Conservation (phyloP, 2,797 vertebrate genomes). For the Scleropages formosus region DNA sequence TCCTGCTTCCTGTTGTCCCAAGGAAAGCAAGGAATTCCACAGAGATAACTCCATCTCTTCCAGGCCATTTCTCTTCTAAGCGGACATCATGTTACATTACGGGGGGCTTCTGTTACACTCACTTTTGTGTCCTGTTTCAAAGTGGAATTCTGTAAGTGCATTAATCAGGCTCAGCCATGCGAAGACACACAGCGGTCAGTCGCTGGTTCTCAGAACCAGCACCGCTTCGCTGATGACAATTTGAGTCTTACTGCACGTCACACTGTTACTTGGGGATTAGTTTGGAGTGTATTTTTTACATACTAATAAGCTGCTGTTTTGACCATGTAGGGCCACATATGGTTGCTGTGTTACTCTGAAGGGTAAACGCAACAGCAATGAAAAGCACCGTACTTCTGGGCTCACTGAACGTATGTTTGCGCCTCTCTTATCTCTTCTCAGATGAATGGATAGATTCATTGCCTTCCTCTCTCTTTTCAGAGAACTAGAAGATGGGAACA, state of each 20-base stretch:
- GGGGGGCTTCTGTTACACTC: conserved; percentile 20
- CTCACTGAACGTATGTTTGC: background rate
- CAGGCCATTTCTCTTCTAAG: conserved; percentile 22
- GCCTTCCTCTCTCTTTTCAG: background rate
- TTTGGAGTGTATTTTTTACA: conserved; percentile 10
- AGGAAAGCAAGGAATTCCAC: conserved; percentile 8
- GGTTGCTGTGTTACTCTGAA: background rate
- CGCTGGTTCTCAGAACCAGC: conserved; percentile 56
- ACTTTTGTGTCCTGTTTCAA: conserved; percentile 42
- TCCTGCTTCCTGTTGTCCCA: conserved; percentile 34
- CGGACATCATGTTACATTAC: conserved; percentile 26
- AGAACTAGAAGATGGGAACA: background rate
- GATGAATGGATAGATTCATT: conserved; percentile 5
- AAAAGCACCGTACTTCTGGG: background rate
- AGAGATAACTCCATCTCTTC: conserved; percentile 22
- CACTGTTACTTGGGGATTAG: conserved; percentile 2
- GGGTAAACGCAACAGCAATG: conserved; percentile 1
- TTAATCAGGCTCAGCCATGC: conserved; percentile 59
- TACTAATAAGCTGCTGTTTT: conserved; percentile 8
- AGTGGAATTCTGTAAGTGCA: conserved; percentile 51
- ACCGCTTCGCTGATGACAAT: conserved; percentile 31
- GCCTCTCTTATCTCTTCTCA: background rate
- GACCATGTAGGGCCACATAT: background rate
- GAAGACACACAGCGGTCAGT: conserved; percentile 54
- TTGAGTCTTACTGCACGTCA: background rate